Evolutionary conservation across 2,888 invertebrate species (phyloP), one percentile per base, ranked within the genome.

Genomic region (Acanthoscelides obtectus): DNA sequence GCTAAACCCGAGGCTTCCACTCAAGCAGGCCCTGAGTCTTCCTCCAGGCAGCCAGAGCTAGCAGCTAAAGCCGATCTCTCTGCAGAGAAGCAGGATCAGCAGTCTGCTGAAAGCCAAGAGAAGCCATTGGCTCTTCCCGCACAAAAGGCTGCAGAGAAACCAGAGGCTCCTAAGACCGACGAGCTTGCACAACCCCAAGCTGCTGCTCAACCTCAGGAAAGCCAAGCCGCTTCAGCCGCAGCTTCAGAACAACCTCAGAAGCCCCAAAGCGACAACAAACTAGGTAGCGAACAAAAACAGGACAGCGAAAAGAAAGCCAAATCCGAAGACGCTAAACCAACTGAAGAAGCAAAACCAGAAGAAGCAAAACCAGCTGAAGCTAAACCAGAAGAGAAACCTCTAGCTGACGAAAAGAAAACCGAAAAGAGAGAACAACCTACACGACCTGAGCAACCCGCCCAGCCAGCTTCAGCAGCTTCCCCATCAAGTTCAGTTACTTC

Each of bases 81-180:
- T 77, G 85, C 87, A 79, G 85, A 87, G 73, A 68, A 75, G 22
- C 75, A 73, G 25, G 85, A 87, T 73, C 69, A 75, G 22, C 75
- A 73, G 25, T 75, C 77, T 22, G 74, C 76, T 12, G 77, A 71
- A 72, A 27, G 66, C 70, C 77, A 79, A 74, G 80, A 85, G 73
- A 86, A 86, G 77, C 86, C 86, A 74, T 79, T 84, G 66, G 87
- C 87, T 71, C 76, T 85, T 21, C 81, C 82, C 4, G 81, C 86
- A 0, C 81, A 80, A 22, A 76, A 75, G 73, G 79, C 82, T 0
- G 80, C 81, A 69, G 80, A 81, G 69, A 77, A 77, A 74, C 74
- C 72, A 21, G 72, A 75, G 22, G 66, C 72, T n/a, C 73, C 74
- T 22, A 73, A 73, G 45, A 70, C 72, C 65, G 64, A 72, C 17